Evolutionary conservation across 2,113 vertebrate genomes (phyloP).

Genomic region (Bos indicus): DNA sequence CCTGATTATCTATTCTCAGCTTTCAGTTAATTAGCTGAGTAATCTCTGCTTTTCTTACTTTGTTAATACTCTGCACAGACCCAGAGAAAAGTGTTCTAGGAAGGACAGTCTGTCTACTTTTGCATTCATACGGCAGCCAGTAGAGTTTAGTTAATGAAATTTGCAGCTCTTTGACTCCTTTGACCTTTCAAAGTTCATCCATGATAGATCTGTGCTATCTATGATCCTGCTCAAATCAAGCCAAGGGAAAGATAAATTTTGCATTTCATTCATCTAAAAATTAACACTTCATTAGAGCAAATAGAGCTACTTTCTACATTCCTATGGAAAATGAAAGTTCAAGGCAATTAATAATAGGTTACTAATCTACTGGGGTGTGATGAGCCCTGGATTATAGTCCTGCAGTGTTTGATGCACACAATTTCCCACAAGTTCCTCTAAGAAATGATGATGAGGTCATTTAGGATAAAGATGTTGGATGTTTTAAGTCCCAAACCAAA

Average conservation of each 20-base stretch:
- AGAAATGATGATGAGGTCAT: background rate
- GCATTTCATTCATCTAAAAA: background rate
- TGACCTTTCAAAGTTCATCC: conserved; percentile 59
- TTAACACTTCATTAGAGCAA: conserved; percentile 27
- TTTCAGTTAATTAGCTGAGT: conserved; percentile 68
- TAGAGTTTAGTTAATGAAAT: conserved; percentile 51
- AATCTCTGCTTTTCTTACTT: conserved; percentile 70
- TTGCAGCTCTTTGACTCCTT: conserved; percentile 45
- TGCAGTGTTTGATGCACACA: background rate
- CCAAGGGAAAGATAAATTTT: background rate
- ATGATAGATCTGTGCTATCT: conserved; percentile 29
- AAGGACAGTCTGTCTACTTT: conserved; percentile 54
- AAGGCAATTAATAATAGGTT: background rate
- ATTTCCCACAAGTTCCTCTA: background rate
- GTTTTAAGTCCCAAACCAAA: background rate
- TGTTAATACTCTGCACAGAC: conserved; percentile 66
- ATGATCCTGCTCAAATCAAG: conserved; percentile 39
- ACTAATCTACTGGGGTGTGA: background rate
- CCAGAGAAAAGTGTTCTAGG: conserved; percentile 18
- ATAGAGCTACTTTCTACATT: background rate
- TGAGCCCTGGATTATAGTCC: background rate
- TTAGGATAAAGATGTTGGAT: background rate
- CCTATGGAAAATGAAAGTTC: background rate
- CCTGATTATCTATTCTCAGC: conserved; percentile 66
- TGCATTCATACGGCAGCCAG: conserved; percentile 54